Base-by-base conservation (phyloP, 2,797 vertebrate genomes). In the Oreortyx pictus region DNA sequence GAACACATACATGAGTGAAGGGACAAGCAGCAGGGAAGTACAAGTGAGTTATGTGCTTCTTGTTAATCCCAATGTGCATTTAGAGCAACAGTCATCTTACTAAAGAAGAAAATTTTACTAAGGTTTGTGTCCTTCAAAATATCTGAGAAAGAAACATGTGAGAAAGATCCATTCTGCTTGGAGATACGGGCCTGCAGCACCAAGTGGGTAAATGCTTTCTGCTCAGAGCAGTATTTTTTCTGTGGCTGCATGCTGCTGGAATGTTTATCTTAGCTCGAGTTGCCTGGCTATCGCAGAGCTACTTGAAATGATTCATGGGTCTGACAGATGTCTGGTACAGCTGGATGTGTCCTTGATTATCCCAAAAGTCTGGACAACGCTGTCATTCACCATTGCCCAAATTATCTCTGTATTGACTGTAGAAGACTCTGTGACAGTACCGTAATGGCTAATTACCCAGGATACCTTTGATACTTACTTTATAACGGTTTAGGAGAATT, bases 321-420 rank as follows among this genome's bases (percentile, higher is more conserved):
- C 98, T 99, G 99, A 99, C 99, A 99, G 99, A 99, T 99, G 99
- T 99, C 98, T 99, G 98, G 98, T 99, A 98, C 99, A 99, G 99
- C 99, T 99, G 99, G 98, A 99, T 99, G 98, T 99, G 98, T 99
- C 99, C 99, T 99, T 99, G 99, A 99, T 99, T 99, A 99, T 99
- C 98, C 99, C 98, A 98, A 99, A 99, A 99, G 98, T 98, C 99
- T 98, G 99, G 99, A 99, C 99, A 99, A 98, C 96, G 97, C 98
- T 99, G 99, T 99, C 99, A 99, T 99, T 99, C 99, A 99, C 98
- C 99, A 99, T 99, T 99, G 99, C 99, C 99, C 99, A 99, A 99
- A 99, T 99, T 99, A 99, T 99, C 99, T 99, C 98, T 99, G 98
- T 99, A 99, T 99, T 99, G 99, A 99, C 99, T 99, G 98, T 97